Conservation (phyloP, 2,797 vertebrate species). For the Pipistrellus pipistrellus region DNA sequence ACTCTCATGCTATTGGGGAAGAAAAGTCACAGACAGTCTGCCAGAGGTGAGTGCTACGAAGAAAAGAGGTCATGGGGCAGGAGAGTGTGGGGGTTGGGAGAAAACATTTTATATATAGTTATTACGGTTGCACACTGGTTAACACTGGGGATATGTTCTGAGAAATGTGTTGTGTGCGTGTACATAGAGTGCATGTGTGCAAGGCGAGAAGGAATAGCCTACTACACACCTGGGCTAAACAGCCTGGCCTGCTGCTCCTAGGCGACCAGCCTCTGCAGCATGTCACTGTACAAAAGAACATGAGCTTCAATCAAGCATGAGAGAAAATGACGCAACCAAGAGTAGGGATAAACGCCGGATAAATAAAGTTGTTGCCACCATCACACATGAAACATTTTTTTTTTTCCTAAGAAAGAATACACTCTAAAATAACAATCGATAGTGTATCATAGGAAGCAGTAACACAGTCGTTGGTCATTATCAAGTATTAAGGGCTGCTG, state of each 20-base stretch:
- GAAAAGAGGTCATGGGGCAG: not conserved
- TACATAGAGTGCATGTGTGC: not conserved
- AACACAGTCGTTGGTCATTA: not conserved
- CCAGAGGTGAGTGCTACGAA: not conserved
- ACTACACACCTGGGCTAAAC: not conserved
- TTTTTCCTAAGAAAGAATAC: no score
- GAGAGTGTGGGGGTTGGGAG: not conserved
- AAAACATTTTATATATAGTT: not conserved
- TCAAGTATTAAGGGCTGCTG: not conserved
- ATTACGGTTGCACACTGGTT: no score
- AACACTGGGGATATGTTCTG: not conserved
- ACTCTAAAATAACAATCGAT: not conserved
- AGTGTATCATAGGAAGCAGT: no score
- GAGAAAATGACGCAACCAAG: not conserved
- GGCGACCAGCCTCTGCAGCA: not conserved
- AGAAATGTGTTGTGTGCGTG: not conserved
- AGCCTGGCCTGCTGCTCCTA: not conserved
- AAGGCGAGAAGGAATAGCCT: not conserved
- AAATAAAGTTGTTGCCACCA: no score
- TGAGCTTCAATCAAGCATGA: not conserved
- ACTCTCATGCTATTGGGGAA: not conserved
- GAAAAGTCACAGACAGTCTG: not conserved
- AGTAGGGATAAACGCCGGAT: accelerated
- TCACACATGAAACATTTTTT: not conserved
- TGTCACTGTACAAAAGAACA: not conserved